A percentile compares a stretch with the other conserved stretches of the same genome.
Evolutionary conservation across 1,140 invertebrate genomes (phyloP).

Genomic region (Spodoptera litura): DNA sequence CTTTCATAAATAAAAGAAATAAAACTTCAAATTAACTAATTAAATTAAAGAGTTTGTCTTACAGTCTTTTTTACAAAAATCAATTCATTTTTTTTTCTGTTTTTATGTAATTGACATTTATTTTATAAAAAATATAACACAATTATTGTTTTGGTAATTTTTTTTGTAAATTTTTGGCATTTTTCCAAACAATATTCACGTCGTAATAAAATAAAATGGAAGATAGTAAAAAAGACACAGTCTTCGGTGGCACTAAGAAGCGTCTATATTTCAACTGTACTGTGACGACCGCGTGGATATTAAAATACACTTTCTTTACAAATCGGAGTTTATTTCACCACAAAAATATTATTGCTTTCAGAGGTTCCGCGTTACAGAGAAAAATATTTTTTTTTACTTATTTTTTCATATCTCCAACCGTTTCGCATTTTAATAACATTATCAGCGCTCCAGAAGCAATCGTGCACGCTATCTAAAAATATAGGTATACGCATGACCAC

Average conservation of each 20-base stretch:
- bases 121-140: conserved; percentile 44
- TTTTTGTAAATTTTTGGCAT: conserved; percentile 7
- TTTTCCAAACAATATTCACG: neutral
- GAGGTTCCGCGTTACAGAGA: conserved; percentile 78
- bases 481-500: conserved; percentile 81
- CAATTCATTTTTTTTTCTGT: conserved; percentile 12
- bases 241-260: conserved; percentile 76
- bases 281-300: conserved; percentile 79
- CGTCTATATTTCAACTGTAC: conserved; percentile 72
- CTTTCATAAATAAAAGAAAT: conserved; percentile 1
- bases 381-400: conserved; percentile 74
- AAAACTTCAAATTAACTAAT: neutral
- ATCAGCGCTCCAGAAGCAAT: conserved; percentile 76
- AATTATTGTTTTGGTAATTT: neutral
- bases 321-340: conserved; percentile 78
- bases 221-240: conserved; percentile 63
- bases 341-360: conserved; percentile 85
- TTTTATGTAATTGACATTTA: conserved; percentile 41
- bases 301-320: conserved; percentile 82
- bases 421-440: conserved; percentile 61
- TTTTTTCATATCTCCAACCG: conserved; percentile 57
- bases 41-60: neutral
- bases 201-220: neutral
- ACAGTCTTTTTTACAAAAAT: conserved; percentile 20
- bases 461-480: conserved; percentile 83